phyloP scores from a whole-genome alignment of 2,113 vertebrate species.

The Hydropotes inermis region DNA sequence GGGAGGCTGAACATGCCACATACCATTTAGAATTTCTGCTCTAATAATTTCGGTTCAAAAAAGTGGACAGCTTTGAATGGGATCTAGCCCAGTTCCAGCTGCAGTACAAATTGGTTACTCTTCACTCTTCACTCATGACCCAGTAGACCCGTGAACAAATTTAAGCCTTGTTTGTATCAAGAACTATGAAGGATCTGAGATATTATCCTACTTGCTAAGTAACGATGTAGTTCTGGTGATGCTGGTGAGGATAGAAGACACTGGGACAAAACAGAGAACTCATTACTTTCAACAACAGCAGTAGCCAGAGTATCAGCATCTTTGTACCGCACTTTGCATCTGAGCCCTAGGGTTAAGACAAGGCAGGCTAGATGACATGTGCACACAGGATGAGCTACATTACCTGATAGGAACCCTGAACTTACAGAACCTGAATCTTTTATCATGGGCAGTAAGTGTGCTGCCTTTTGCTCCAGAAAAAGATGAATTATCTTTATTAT shows the following conservation, averaged over 20 bases:
- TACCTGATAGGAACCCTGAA: neutral
- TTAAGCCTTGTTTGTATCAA: neutral
- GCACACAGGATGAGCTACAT: neutral
- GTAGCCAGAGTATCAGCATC: neutral
- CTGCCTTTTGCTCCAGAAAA: neutral
- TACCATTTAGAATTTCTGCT: neutral
- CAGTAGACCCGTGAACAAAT: neutral
- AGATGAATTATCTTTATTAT: neutral
- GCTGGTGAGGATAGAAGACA: neutral
- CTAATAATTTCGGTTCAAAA: neutral
- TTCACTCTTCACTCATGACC: neutral
- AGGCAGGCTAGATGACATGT: neutral
- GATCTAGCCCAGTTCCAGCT: neutral
- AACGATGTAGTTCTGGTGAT: neutral
- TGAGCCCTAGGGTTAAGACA: neutral
- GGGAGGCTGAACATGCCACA: neutral
- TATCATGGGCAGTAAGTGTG: neutral
- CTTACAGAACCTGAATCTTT: neutral
- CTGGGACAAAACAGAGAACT: neutral
- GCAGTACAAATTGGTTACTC: neutral
- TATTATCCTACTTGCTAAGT: neutral
- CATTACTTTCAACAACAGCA: neutral
- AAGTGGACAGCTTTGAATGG: neutral
- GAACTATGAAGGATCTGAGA: neutral
- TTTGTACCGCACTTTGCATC: neutral